These are phyloP conservation scores for crab-eating macaque (Macaca fascicularis) DNA, from an alignment of 2,113 vertebrate genomes.

Conservation along the genomic window T2T-MFA8v1.1 NC_088389.1:124156501-124157000, in stretches of 20 bases:
- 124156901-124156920: no score
- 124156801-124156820: background rate
- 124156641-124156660: background rate
- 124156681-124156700: background rate
- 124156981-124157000: background rate
- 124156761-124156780: background rate
- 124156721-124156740: background rate
- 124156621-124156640: background rate
- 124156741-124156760: fast-evolving
- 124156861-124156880: background rate
- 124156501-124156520: constrained; percentile 3
- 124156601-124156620: background rate
- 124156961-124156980: no score
- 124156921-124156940: background rate
- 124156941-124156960: background rate
- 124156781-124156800: background rate
- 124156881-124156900: background rate
- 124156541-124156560: constrained; percentile 30
- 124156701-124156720: background rate
- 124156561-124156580: background rate
- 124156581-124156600: background rate
- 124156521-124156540: constrained; percentile 45
- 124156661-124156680: background rate
- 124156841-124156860: background rate
- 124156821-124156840: fast-evolving